A percentile compares a stretch with the other conserved stretches of the same genome.
Conservation (phyloP, 1,140 invertebrate genomes). For the Drosophila kurseongensis region DNA sequence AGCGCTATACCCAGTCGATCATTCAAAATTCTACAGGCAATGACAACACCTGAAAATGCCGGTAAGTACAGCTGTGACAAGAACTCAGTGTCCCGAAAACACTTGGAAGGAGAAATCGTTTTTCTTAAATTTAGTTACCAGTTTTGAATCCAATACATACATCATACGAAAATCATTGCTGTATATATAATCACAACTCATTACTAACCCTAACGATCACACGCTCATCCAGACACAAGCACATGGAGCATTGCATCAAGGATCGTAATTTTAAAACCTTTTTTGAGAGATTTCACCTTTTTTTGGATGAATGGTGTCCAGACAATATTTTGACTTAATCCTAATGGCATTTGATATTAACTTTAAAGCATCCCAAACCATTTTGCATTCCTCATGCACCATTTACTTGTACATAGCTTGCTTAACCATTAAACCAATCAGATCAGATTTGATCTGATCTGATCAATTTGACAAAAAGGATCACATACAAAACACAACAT, state of each 20-base stretch:
- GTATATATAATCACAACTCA: constrained; percentile 48
- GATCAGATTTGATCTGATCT: constrained; percentile 6
- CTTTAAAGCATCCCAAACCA: constrained; percentile 19
- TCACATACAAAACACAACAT: constrained; percentile 43
- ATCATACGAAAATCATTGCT: constrained; percentile 41
- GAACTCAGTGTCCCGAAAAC: background rate
- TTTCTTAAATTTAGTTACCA: constrained; percentile 18
- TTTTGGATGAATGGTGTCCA: constrained; percentile 41
- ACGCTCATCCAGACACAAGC: constrained; percentile 26
- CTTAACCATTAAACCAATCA: constrained; percentile 56
- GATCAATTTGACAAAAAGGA: constrained; percentile 16
- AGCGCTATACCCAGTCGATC: constrained; percentile 94
- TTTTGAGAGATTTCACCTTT: constrained; percentile 81
- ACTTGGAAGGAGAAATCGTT: constrained; percentile 14
- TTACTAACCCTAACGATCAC: constrained; percentile 26
- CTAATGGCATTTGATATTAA: constrained; percentile 45
- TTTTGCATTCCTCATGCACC: constrained; percentile 24
- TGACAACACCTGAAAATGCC: constrained; percentile 88
- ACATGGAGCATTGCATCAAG: constrained; percentile 51
- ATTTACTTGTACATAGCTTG: constrained; percentile 61
- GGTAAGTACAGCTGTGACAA: constrained; percentile 65
- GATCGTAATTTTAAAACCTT: constrained; percentile 34
- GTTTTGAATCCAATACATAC: constrained; percentile 26
- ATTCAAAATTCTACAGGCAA: constrained; percentile 93
- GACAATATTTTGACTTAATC: constrained; percentile 39